Evolutionary conservation across 2,888 invertebrate species (phyloP).

Genomic region (Stenodera caucasica): DNA sequence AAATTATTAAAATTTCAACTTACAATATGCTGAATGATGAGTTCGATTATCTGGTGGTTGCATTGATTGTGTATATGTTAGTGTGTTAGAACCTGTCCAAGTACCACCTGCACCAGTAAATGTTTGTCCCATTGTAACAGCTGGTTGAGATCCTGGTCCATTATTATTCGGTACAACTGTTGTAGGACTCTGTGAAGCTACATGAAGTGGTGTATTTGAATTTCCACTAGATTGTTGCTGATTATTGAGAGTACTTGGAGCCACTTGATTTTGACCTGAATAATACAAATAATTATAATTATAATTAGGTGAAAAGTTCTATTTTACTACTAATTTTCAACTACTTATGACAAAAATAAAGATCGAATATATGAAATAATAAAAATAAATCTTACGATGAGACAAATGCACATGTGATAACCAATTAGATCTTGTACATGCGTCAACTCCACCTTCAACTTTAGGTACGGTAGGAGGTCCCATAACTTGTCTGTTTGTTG

Average conservation of each 20-base stretch:
- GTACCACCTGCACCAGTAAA: constrained; percentile 64
- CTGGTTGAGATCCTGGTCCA: constrained; percentile 40
- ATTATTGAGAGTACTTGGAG: constrained; percentile 37
- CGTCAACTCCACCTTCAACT: constrained; percentile 62
- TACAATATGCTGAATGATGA: constrained; percentile 65
- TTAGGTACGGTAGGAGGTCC: constrained; percentile 60
- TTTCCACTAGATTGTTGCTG: constrained; percentile 26
- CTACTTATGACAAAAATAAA: constrained; percentile 32
- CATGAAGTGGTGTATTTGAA: constrained; percentile 28
- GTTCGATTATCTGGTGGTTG: constrained; percentile 71
- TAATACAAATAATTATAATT: not conserved
- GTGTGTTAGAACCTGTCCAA: constrained; percentile 88
- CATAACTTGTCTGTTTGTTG: constrained; percentile 50
- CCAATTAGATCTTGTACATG: constrained; percentile 65
- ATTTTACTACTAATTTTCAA: constrained; percentile 4
- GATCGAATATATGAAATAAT: constrained; percentile 30
- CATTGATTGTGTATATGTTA: constrained; percentile 91
- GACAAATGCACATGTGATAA: constrained; percentile 67
- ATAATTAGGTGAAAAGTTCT: not conserved
- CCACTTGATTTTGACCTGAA: constrained; percentile 42
- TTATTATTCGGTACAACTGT: constrained; percentile 35
- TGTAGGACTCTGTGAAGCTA: constrained; percentile 28
- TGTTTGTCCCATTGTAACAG: constrained; percentile 45
- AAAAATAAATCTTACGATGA: constrained; percentile 64
- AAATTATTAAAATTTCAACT: constrained; percentile 3